These are phyloP conservation scores for Nymphalis io DNA, from an alignment of 1,140 invertebrate genomes.

Conservation along the genomic window DNA sequence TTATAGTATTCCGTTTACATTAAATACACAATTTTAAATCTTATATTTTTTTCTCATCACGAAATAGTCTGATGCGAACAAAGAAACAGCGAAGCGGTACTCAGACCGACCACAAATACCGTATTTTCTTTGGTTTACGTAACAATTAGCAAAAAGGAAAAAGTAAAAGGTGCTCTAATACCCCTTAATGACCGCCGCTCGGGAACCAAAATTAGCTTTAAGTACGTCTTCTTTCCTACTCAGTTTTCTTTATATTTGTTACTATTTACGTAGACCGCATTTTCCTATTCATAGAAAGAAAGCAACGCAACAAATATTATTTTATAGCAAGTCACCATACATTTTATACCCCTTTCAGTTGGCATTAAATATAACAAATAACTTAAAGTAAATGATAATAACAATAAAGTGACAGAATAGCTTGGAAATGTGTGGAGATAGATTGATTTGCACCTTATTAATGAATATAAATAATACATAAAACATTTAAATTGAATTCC, in stretches of 20 bases:
- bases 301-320: background rate
- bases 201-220: constrained; percentile 38
- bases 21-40: no score
- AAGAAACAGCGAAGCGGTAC: constrained; percentile 4
- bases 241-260: background rate
- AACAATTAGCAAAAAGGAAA: constrained; percentile 40
- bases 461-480: no score
- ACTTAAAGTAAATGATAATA: background rate
- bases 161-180: constrained; percentile 39
- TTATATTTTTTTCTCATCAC: background rate
- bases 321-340: background rate
- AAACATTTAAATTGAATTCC: no score
- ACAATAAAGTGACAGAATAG: background rate
- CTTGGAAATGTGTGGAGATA: no score
- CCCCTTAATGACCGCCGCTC: constrained; percentile 33
- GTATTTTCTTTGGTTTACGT: constrained; percentile 38
- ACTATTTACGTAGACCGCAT: background rate
- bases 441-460: no score
- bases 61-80: constrained; percentile 13
- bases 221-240: constrained; percentile 24
- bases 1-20: no score
- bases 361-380: no score
- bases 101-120: constrained; percentile 17
- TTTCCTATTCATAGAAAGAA: background rate
- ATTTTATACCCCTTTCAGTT: no score